Evolutionary conservation across 2,888 invertebrate genomes (phyloP).

Genomic region (Brenthis daphne): DNA sequence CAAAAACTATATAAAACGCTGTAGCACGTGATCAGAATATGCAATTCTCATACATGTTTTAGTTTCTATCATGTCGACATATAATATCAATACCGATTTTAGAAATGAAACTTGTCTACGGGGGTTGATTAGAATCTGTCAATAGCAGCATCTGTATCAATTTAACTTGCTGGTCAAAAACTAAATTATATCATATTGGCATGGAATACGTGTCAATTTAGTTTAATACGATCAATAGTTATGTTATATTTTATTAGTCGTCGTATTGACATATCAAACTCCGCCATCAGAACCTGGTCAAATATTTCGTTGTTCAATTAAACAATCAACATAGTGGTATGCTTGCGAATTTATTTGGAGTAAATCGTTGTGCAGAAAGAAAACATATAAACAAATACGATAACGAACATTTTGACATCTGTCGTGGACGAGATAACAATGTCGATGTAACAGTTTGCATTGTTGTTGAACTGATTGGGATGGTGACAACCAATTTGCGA

Average conservation of each 20-base stretch:
- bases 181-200: conserved; percentile 26
- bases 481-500: conserved; percentile 29
- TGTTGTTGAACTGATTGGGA: conserved; percentile 44
- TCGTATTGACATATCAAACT: conserved; percentile 72
- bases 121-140: conserved; percentile 41
- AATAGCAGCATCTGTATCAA: conserved; percentile 38
- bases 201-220: conserved; percentile 33
- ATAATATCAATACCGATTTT: too few relatives aligned
- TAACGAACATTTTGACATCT: conserved; percentile 62
- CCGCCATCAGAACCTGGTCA: conserved; percentile 59
- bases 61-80: too few relatives aligned
- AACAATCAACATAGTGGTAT: conserved; percentile 67
- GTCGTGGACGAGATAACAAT: conserved; percentile 52
- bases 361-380: conserved; percentile 44
- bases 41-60: too few relatives aligned
- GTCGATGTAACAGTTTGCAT: conserved; percentile 40
- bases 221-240: conserved; percentile 19
- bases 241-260: conserved; percentile 62
- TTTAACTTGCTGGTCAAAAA: conserved; percentile 20
- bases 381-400: conserved; percentile 47
- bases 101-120: too few relatives aligned
- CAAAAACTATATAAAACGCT: too few relatives aligned
- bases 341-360: conserved; percentile 49
- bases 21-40: too few relatives aligned
- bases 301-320: conserved; percentile 75